Evolutionary conservation across 2,888 invertebrate genomes (phyloP).

Genomic region (Bhutanitis thaidina): DNA sequence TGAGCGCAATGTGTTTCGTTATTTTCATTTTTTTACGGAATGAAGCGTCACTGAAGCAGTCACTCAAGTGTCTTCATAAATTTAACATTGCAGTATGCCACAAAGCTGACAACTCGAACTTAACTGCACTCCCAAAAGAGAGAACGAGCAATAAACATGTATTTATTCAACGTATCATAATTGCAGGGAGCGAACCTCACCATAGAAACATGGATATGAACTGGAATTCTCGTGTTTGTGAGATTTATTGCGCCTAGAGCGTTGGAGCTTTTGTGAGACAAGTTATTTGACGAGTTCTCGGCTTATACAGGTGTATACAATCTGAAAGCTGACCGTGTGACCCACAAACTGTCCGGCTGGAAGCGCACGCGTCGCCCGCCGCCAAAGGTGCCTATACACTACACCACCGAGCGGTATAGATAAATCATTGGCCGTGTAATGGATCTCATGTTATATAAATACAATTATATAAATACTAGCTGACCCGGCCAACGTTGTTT

Average conservation of each 20-base stretch:
- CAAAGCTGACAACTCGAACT: conserved; percentile 8
- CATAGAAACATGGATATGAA: conserved; percentile 7
- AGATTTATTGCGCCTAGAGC: conserved; percentile 15
- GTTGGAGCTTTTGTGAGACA: conserved; percentile 14
- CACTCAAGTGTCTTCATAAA: conserved; percentile 5
- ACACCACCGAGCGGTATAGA: neutral
- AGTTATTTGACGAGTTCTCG: conserved; percentile 10
- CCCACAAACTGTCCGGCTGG: conserved; percentile 44
- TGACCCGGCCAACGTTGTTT: too few species aligned
- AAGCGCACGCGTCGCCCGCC: conserved; percentile 34
- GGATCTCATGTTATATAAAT: too few species aligned
- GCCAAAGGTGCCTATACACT: conserved; percentile 22
- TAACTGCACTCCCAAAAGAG: conserved; percentile 6
- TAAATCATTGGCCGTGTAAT: too few species aligned
- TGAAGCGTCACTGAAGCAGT: neutral
- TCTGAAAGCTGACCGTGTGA: conserved; percentile 62
- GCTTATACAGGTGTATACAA: conserved; percentile 34
- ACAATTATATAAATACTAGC: too few species aligned
- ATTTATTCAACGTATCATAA: conserved; percentile 10
- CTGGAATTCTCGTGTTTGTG: conserved; percentile 14
- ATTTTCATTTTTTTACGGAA: neutral
- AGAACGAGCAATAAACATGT: conserved; percentile 9
- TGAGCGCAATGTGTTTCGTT: too few species aligned
- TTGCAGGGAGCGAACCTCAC: conserved; percentile 7
- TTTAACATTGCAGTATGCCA: conserved; percentile 1